phyloP scores from a whole-genome alignment of 2,113 vertebrate species.

The Megaceryle maxima region DNA sequence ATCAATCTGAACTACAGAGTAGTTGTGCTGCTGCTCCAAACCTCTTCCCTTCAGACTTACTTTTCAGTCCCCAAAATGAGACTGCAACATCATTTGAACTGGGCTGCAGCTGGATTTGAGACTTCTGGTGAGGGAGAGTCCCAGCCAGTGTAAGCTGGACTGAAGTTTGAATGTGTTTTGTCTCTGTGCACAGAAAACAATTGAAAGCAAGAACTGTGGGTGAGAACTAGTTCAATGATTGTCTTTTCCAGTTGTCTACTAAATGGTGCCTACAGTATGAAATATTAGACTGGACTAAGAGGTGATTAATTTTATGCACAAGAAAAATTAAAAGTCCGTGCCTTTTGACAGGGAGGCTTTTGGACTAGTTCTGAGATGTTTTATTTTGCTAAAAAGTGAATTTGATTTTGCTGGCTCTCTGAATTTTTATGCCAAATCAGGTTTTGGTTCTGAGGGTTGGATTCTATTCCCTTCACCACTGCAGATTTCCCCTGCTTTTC shows the following conservation, averaged over 20 bases:
- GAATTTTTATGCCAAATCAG: not conserved
- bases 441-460: not conserved
- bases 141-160: not conserved
- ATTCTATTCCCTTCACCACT: not conserved
- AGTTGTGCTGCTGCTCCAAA: not conserved
- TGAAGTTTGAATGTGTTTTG: not conserved
- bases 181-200: not conserved
- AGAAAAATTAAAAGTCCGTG: not conserved
- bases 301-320: not conserved
- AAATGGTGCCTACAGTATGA: not conserved
- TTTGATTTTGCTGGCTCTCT: not conserved
- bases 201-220: not conserved
- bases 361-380: slow-evolving; percentile 39
- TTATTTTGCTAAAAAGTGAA: slow-evolving; percentile 19
- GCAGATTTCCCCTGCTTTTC: not conserved
- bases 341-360: slow-evolving; percentile 25
- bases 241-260: not conserved
- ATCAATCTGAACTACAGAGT: not conserved
- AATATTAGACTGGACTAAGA: not conserved
- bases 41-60: not conserved
- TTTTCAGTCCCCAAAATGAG: not conserved
- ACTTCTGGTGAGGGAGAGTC: not conserved
- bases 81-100: not conserved
- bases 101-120: not conserved
- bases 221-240: not conserved